Conservation (phyloP, 2,113 vertebrate genomes). For the Hippolais icterina region DNA sequence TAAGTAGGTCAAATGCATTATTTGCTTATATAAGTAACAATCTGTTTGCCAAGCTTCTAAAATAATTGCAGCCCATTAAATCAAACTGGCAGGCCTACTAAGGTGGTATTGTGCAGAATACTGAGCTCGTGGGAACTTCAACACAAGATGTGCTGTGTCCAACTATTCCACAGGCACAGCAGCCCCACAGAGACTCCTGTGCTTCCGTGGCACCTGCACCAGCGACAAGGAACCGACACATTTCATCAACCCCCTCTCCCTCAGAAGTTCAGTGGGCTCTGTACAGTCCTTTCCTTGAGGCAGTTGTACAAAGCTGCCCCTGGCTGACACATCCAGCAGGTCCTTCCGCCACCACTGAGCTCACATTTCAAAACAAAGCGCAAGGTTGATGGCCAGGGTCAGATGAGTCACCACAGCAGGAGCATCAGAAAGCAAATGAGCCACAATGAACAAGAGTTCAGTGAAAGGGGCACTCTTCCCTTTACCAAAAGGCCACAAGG, state of each 20-base stretch:
- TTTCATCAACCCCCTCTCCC: background rate
- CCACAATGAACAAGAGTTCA: background rate
- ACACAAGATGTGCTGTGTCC: background rate
- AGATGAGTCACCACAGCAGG: conserved; percentile 5
- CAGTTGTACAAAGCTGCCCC: conserved; percentile 8
- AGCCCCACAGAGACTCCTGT: background rate
- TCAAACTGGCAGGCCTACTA: background rate
- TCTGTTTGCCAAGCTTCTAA: background rate
- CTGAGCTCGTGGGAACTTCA: background rate
- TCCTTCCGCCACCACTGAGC: background rate
- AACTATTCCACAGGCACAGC: background rate
- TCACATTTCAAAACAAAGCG: conserved; percentile 41
- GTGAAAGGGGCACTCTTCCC: background rate
- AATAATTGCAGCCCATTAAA: conserved; percentile 29
- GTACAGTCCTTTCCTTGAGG: conserved; percentile 27
- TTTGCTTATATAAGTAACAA: conserved; percentile 28
- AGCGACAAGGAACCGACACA: background rate
- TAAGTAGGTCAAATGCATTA: conserved; percentile 36
- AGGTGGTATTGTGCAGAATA: background rate
- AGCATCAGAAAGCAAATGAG: conserved; percentile 46
- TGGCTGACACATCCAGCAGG: background rate
- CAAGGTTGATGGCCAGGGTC: background rate
- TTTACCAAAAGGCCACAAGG: conserved; percentile 3
- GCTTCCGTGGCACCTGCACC: background rate
- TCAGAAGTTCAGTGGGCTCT: background rate